Percentiles rank a stretch among this genome's conserved stretches.
Evolutionary conservation across 2,113 vertebrate genomes (phyloP).

Genomic region (Spea multiplicata): DNA sequence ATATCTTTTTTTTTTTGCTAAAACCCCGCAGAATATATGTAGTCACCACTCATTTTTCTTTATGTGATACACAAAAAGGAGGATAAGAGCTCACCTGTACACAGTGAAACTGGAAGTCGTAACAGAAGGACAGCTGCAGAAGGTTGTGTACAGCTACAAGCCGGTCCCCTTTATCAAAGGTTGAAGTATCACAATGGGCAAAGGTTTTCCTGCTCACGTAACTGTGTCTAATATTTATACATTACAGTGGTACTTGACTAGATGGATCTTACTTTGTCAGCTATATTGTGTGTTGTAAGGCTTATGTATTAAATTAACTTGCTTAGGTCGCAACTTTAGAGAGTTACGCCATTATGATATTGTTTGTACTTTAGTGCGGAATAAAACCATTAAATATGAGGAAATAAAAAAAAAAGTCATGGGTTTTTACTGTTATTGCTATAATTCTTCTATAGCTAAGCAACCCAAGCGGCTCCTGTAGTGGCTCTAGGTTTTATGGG

Average conservation of each 20-base stretch:
- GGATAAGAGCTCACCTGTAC: neutral
- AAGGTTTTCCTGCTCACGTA: constrained; percentile 34
- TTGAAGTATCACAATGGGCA: constrained; percentile 26
- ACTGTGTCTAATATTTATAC: constrained; percentile 6
- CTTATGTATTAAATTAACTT: neutral
- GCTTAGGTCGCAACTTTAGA: neutral
- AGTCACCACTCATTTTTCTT: no score
- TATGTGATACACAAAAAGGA: neutral
- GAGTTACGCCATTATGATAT: no score
- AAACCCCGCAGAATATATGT: no score
- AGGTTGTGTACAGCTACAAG: neutral
- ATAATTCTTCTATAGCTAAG: no score
- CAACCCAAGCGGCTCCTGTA: no score
- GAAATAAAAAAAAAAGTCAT: no score
- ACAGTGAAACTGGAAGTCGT: neutral
- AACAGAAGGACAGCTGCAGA: neutral
- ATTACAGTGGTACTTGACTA: neutral
- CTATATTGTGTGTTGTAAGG: neutral
- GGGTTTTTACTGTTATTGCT: no score
- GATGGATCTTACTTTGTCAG: neutral
- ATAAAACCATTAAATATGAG: no score
- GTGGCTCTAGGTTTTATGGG: no score
- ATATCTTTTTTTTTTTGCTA: no score
- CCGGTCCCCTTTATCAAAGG: constrained; percentile 17
- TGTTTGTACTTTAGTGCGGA: no score